Base-by-base conservation (phyloP, 2,797 vertebrate species). In the Sebastes dallii region DNA sequence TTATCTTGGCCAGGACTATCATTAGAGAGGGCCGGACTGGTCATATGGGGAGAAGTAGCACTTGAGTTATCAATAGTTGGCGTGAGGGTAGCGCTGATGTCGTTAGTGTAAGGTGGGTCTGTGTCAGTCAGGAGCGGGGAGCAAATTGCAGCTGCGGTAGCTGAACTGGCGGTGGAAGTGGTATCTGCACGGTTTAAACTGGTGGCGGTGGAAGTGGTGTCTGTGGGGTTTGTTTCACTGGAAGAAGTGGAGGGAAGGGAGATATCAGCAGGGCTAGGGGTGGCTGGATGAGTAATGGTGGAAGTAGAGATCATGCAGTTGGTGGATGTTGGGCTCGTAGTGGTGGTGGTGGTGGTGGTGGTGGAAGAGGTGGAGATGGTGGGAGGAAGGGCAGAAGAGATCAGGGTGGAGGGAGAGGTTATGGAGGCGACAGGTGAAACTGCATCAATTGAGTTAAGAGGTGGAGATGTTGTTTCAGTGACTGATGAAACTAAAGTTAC, bases 181-280 rank as follows among this genome's bases (percentile, higher is more conserved):
- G 83, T 87, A 16, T 89, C 86, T 80, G 81, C 80, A 7, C 6
- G 56, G n/a, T 82, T 88, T 77, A 83, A 69, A 84, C 80, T 85
- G 56, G 78, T 81, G 60, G 81, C 50, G 16, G 82, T 89, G 62
- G 88, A 80, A 39, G 82, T 74, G 76, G 89, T 90, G 84, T 86
- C 84, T 74, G 85, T 91, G 7, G 82, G 79, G 66, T 82, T 84
- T 46, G 88, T 89, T 79, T 89, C 83, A 75, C 78, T 78, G 50
- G 87, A 89, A 14, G 86, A 88, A 68, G 86, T 89, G 32, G 82
- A 84, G 61, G 91, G 87, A 75, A 24, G 18, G 3, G 85, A 56
- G 4, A 56, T 34, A 6, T 73, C 84, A 27, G 58, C 7, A 0
- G 80, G 36, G 70, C 14, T 56, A 13, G 66, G 24, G 36, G 54